Conservation (phyloP, 2,113 vertebrate genomes). For the Salvelinus fontinalis region DNA sequence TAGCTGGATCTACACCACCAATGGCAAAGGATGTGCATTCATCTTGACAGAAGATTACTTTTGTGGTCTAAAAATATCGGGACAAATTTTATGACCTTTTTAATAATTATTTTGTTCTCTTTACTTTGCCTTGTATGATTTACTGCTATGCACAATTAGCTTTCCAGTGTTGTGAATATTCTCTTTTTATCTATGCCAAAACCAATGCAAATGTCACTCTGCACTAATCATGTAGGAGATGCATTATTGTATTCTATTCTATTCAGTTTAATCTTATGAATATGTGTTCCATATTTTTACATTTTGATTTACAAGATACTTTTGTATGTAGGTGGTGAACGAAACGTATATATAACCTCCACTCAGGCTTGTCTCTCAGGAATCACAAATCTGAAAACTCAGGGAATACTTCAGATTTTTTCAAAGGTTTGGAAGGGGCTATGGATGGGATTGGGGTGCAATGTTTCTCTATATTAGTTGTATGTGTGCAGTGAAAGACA, state of each 20-base stretch:
- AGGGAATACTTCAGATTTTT: constrained; percentile 68
- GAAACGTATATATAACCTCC: constrained; percentile 1
- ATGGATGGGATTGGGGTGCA: constrained; percentile 8
- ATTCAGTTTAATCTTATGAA: constrained; percentile 44
- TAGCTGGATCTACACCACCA: no score
- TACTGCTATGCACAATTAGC: constrained; percentile 31
- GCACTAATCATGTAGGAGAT: constrained; percentile 70
- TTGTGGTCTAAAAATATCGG: no score
- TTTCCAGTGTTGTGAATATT: constrained; percentile 31
- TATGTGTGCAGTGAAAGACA: not conserved
- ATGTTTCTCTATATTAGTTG: constrained; percentile 27
- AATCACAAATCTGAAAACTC: constrained; percentile 70
- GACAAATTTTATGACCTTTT: not conserved
- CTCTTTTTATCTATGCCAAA: constrained; percentile 60
- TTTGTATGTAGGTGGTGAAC: constrained; percentile 19
- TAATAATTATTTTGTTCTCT: constrained; percentile 6
- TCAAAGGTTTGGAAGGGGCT: constrained; percentile 31
- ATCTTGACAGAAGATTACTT: no score
- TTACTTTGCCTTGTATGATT: constrained; percentile 1
- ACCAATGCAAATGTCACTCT: constrained; percentile 72
- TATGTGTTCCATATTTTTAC: constrained; percentile 36
- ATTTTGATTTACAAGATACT: constrained; percentile 38
- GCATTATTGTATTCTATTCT: constrained; percentile 46
- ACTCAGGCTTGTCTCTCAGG: constrained; percentile 64
- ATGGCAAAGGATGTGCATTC: no score